A percentile compares a stretch with the other conserved stretches of the same genome.
phyloP scores from a whole-genome alignment of 2,113 vertebrate species.

The Gyps fulvus region DNA sequence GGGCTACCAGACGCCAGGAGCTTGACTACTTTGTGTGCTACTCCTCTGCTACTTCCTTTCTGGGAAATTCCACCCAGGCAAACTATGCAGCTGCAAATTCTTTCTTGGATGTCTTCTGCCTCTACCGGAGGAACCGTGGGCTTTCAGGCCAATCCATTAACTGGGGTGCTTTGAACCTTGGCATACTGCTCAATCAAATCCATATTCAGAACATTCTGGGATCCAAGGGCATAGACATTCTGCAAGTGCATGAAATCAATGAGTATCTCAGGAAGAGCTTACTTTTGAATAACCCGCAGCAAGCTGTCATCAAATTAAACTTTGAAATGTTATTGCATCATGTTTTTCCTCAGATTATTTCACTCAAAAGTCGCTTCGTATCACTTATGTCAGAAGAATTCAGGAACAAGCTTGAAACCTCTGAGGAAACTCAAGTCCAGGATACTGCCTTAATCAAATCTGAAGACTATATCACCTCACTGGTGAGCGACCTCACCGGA shows the following conservation, averaged over 20 bases:
- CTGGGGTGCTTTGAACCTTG: slow-evolving; percentile 85
- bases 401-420: not conserved
- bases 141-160: slow-evolving; percentile 85
- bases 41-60: slow-evolving; percentile 83
- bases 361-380: slow-evolving; percentile 71
- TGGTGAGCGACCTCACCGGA: slow-evolving; percentile 71
- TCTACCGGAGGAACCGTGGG: slow-evolving; percentile 80
- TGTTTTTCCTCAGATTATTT: slow-evolving; percentile 65
- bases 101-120: slow-evolving; percentile 83
- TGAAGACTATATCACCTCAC: slow-evolving; percentile 64
- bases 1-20: slow-evolving; percentile 73
- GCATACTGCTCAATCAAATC: slow-evolving; percentile 75
- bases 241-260: slow-evolving; percentile 77
- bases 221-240: slow-evolving; percentile 77
- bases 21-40: slow-evolving; percentile 89
- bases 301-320: slow-evolving; percentile 79
- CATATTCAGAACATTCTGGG: slow-evolving; percentile 76
- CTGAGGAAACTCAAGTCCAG: not conserved
- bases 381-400: slow-evolving; percentile 66
- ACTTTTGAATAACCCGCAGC: slow-evolving; percentile 74
- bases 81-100: slow-evolving; percentile 91
- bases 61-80: slow-evolving; percentile 80
- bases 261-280: slow-evolving; percentile 75
- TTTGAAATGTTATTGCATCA: slow-evolving; percentile 67
- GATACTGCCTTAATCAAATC: slow-evolving; percentile 21